Evolutionary conservation across 2,113 vertebrate genomes (phyloP).

Genomic region (Alaudala cheleensis): DNA sequence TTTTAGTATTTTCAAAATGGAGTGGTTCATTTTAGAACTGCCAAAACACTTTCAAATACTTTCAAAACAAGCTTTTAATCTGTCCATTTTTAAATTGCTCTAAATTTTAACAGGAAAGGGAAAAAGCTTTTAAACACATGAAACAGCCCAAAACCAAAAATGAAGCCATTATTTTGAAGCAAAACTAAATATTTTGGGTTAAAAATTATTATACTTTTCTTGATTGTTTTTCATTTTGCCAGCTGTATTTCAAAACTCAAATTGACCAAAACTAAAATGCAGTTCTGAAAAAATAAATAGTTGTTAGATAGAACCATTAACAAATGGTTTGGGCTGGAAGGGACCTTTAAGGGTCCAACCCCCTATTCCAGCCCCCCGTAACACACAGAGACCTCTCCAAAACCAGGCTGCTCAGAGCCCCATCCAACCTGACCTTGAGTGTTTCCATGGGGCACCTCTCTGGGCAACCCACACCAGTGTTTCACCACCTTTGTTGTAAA

Average conservation of each 20-base stretch:
- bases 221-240: not conserved
- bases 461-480: not conserved
- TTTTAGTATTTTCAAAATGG: conserved; percentile 8
- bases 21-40: not conserved
- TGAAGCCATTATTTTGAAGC: not conserved
- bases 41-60: conserved; percentile 32
- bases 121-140: not conserved
- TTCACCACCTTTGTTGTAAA: not conserved
- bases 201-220: not conserved
- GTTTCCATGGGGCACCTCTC: not conserved
- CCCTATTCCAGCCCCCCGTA: not conserved
- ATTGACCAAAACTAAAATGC: not conserved
- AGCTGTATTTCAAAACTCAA: not conserved
- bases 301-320: not conserved
- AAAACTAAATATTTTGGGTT: not conserved
- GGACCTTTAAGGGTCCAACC: not conserved
- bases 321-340: not conserved
- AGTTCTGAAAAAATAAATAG: not conserved
- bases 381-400: not conserved
- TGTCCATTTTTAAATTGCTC: conserved; percentile 1
- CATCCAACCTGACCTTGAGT: not conserved
- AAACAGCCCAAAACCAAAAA: not conserved
- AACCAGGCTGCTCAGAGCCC: not conserved
- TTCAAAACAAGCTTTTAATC: conserved; percentile 33
- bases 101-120: not conserved